Base-by-base conservation (phyloP, 2,797 vertebrate species). In the Takifugu ocellatus region DNA sequence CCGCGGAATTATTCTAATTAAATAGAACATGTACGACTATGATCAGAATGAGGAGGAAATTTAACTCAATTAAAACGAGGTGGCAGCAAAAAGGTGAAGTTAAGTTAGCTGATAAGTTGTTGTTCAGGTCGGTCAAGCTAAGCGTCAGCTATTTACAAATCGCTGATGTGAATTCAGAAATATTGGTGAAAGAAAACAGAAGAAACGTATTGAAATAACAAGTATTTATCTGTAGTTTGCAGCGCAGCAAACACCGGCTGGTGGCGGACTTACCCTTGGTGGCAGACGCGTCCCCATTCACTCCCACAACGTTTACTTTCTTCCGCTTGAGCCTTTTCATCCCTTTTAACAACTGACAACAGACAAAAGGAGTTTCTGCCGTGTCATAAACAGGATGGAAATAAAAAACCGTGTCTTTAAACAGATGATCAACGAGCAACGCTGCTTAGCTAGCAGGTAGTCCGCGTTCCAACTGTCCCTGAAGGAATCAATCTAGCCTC, bases 291-390 rank as follows among this genome's bases (percentile, higher is more conserved):
- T 81, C 78, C 11, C 56, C 74, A 72, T 73, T 75, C 51, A 68
- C 51, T 31, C 14, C 70, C 53, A 39, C 68, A 21, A 36, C 76
- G 65, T 49, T 70, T 33, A 39, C 48, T 84, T 85, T 86, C 77
- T 77, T 84, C 58, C 54, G 77, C 54, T 80, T 86, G 7, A 67
- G 53, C 53, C 70, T 70, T 79, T 77, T 87, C 87, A 89, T 89
- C 17, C 45, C 67, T 12, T 56, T 70, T 61, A 62, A 61, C 55
- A 51, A 6, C 39, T 0, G 14, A 24, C 31, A 2, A 21, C 24
- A 2, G 44, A 56, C 3, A 0, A 2, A 25, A 14, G 0, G 6
- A 1, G 45, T 54, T 24, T 58, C 25, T 36, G 11, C 16, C 25
- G 48, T 53, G 25, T 26, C 72, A 78, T 77, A 25, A 2, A 6